phyloP scores from a whole-genome alignment of 2,797 vertebrate genomes.

The Falco concolor region DNA sequence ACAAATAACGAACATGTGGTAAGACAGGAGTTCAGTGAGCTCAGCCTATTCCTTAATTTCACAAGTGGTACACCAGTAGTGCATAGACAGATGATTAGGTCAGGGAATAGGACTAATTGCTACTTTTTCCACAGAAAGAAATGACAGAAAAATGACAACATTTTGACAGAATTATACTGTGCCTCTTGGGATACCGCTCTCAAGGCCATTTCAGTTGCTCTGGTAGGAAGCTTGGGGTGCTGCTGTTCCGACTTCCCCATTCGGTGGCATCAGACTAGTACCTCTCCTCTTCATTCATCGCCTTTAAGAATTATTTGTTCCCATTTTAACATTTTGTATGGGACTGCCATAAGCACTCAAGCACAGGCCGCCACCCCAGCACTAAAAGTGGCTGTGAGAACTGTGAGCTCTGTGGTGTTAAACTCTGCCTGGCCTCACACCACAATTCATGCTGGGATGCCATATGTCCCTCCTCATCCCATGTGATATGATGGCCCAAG shows the following conservation, averaged over 20 bases:
- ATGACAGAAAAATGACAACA: not conserved
- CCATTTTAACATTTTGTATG: not conserved
- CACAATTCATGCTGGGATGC: not conserved
- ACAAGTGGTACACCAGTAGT: not conserved
- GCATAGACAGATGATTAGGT: not conserved
- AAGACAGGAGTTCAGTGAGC: not conserved
- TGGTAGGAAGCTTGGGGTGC: not conserved
- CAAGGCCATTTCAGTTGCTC: not conserved
- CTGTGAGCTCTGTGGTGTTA: not conserved
- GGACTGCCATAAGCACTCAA: not conserved
- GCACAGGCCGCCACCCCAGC: not conserved
- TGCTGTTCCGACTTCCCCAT: not conserved
- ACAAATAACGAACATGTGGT: not conserved
- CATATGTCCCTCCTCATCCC: not conserved
- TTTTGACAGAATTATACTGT: not conserved
- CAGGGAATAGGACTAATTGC: not conserved
- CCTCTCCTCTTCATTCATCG: not conserved
- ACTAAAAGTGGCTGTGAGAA: not conserved
- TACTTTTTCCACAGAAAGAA: not conserved
- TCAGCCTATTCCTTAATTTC: not conserved
- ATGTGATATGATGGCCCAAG: not conserved
- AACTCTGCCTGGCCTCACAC: not conserved
- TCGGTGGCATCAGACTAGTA: not conserved
- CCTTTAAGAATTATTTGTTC: not conserved
- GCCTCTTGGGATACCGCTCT: not conserved